A percentile compares a stretch with the other conserved stretches of the same genome.
phyloP scores from a whole-genome alignment of 2,888 invertebrate genomes.

The Galerucella calmariensis region DNA sequence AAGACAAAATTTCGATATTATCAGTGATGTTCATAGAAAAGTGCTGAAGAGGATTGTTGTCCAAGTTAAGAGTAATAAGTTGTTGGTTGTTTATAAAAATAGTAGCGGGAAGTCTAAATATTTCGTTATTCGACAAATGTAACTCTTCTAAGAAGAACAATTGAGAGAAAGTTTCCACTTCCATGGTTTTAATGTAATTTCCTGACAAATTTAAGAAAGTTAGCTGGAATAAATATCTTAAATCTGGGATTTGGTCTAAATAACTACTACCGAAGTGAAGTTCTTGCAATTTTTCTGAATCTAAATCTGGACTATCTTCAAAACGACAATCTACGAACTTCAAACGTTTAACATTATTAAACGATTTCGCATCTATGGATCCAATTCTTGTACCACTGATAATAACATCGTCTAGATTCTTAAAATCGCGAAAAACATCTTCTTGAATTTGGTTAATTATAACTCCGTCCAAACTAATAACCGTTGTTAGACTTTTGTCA shows the following conservation, averaged over 20 bases:
- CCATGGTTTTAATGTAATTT: slow-evolving; percentile 73
- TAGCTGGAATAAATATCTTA: slow-evolving; percentile 62
- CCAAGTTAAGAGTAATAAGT: slow-evolving; percentile 75
- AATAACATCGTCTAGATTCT: slow-evolving; percentile 75
- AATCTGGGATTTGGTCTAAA: slow-evolving; percentile 72
- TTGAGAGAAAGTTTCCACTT: slow-evolving; percentile 71
- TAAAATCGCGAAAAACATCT: slow-evolving; percentile 76
- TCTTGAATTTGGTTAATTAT: slow-evolving; percentile 74
- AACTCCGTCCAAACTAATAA: slow-evolving; percentile 51
- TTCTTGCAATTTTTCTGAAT: slow-evolving; percentile 67
- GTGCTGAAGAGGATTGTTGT: slow-evolving; percentile 75
- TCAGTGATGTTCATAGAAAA: slow-evolving; percentile 73
- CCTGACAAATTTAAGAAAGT: slow-evolving; percentile 75
- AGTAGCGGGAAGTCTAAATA: slow-evolving; percentile 72
- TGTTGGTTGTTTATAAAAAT: slow-evolving; percentile 75
- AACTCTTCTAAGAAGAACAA: slow-evolving; percentile 76
- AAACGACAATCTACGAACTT: slow-evolving; percentile 63
- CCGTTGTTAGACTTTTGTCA: slow-evolving; percentile 46
- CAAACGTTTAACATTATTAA: slow-evolving; percentile 70
- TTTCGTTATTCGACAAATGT: slow-evolving; percentile 77
- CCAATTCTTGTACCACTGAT: slow-evolving; percentile 76
- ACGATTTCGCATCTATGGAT: slow-evolving; percentile 76
- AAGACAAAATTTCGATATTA: slow-evolving; percentile 75
- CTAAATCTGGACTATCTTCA: slow-evolving; percentile 50
- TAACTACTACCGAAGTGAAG: slow-evolving; percentile 78